Evolutionary conservation across 2,888 invertebrate genomes (phyloP).

Genomic region (Habrosyne pyritoides): DNA sequence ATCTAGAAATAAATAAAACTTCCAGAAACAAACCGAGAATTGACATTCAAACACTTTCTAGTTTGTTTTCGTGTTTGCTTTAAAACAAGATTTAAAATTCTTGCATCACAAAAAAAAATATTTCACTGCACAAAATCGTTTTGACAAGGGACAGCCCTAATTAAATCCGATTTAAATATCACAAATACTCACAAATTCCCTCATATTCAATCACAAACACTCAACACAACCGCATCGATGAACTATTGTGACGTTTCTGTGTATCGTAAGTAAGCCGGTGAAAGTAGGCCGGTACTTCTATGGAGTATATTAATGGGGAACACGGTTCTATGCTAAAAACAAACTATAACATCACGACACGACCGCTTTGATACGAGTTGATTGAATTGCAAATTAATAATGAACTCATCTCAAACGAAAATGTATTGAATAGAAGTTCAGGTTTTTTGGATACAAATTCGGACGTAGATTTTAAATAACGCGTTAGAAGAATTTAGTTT

Average conservation of each 20-base stretch:
- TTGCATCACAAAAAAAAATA: not conserved
- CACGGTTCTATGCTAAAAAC: not conserved
- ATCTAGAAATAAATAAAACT: not conserved
- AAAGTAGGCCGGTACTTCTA: conserved; percentile 55
- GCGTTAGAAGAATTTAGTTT: too few relatives aligned
- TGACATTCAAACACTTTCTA: too few relatives aligned
- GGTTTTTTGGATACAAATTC: too few relatives aligned
- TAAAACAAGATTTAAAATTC: not conserved
- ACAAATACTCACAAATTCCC: conserved; percentile 50
- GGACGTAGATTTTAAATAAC: too few relatives aligned
- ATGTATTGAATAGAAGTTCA: not conserved
- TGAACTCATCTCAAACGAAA: not conserved
- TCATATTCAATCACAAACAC: conserved; percentile 35
- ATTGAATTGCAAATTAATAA: not conserved
- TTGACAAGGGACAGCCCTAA: not conserved
- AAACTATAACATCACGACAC: not conserved
- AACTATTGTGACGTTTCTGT: conserved; percentile 43
- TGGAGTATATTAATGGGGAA: conserved; percentile 12
- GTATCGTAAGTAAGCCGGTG: conserved; percentile 42
- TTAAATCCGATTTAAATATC: not conserved
- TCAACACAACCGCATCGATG: conserved; percentile 21
- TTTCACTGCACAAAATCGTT: not conserved
- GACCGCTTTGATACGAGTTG: not conserved
- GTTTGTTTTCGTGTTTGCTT: too few relatives aligned
- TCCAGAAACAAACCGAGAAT: too few relatives aligned